Base-by-base conservation (phyloP, 1,140 invertebrate species). In the Aphidius gifuensis region DNA sequence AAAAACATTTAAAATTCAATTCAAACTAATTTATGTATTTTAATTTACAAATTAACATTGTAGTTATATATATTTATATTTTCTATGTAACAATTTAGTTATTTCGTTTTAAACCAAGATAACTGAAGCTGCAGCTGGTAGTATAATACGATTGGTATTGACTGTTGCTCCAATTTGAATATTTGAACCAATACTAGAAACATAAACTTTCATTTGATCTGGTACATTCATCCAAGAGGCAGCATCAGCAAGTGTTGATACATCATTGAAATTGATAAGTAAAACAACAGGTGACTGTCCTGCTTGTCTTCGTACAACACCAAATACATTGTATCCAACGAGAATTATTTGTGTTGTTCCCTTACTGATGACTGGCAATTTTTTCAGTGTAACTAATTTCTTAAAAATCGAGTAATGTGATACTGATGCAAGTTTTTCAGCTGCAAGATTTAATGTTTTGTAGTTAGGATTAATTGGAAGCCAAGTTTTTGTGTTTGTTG, bases 381-480 rank as follows among this genome's bases (percentile, higher is more conserved):
- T 80, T 11, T 84, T 75, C n/a, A 86, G 58, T 38, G 69, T 67
- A 0, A 74, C 66, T 5, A 86, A 60, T 2, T 69, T 64, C 45
- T 84, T 80, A 66, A 85, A 87, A 3, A 86, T 72, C 38, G 77
- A 74, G 32, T 83, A 86, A 55, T 85, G 83, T 38, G 84, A 85
- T 5, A 67, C 56, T 0, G 42, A 11, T 0, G 67, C 62, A 3
- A 4, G n/a, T 60, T 76, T 81, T 66, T 86, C 76, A 0, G 58
- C 55, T 9, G 68, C 68, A 6, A 86, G 68, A 67, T 90, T 90
- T 5, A 88, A 70, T 0, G 51, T 73, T 11, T 64, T 74, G 62
- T 85, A 87, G 65, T 85, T 84, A 0, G 71, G 46, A 66, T 85
- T 73, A 0, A 88, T 79, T 0, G 86, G 86, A 4, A 89, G 70